A percentile compares a stretch with the other conserved stretches of the same genome.
Conservation (phyloP, 2,888 invertebrate species). For the Drosophila mercatorum region DNA sequence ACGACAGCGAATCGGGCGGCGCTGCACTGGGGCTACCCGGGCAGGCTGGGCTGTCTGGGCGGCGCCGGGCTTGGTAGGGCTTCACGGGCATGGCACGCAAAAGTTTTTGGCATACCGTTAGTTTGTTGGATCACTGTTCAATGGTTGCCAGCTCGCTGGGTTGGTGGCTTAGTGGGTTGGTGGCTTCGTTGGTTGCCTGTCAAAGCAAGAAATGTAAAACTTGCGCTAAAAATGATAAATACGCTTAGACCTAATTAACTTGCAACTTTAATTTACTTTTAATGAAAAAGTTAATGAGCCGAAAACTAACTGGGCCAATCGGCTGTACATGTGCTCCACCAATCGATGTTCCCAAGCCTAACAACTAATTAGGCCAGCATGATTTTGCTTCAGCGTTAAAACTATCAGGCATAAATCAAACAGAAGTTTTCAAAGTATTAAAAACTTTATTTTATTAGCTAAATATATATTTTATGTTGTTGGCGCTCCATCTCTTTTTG, state of each 20-base stretch:
- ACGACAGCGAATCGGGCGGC: slow-evolving; percentile 30
- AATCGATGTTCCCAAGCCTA: slow-evolving; percentile 31
- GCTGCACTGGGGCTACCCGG: background rate
- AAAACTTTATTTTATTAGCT: slow-evolving; percentile 5
- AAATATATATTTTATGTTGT: background rate
- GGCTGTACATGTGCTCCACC: slow-evolving; percentile 22
- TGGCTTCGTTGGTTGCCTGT: slow-evolving; percentile 57
- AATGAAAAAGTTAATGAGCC: slow-evolving; percentile 80
- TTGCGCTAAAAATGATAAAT: slow-evolving; percentile 79
- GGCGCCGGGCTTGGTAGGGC: background rate
- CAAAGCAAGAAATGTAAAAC: slow-evolving; percentile 75
- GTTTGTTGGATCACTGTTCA: slow-evolving; percentile 55
- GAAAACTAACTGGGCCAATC: slow-evolving; percentile 68
- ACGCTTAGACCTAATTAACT: slow-evolving; percentile 81
- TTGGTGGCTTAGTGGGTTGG: slow-evolving; percentile 11
- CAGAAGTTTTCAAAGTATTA: background rate
- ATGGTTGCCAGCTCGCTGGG: slow-evolving; percentile 16
- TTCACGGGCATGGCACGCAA: slow-evolving; percentile 56
- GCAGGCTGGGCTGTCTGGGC: background rate
- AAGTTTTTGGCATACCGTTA: slow-evolving; percentile 71
- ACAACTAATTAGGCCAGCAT: slow-evolving; percentile 7
- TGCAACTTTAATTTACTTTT: slow-evolving; percentile 81
- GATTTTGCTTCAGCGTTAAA: background rate
- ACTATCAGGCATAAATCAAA: background rate
- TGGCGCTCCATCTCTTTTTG: background rate